Conservation (phyloP, 1,140 invertebrate species). For the Drosophila nikananu region DNA sequence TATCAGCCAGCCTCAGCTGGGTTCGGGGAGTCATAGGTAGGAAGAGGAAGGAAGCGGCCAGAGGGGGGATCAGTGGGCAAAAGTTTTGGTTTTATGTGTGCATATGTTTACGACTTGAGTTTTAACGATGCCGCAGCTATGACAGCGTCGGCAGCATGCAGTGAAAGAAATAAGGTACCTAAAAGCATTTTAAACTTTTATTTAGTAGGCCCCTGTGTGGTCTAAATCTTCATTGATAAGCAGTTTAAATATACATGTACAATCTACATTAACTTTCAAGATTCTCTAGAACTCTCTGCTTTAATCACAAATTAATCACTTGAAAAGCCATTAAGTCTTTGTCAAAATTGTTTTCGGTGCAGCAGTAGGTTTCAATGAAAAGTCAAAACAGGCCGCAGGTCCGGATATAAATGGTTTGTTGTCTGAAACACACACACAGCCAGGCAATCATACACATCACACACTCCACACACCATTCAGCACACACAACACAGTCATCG, state of each 20-base stretch:
- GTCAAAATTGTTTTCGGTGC: slow-evolving; percentile 28
- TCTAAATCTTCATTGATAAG: neutral
- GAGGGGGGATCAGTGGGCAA: slow-evolving; percentile 51
- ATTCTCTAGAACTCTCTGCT: neutral
- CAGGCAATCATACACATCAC: slow-evolving; percentile 26
- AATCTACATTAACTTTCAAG: neutral
- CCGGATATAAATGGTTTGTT: slow-evolving; percentile 83
- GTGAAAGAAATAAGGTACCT: slow-evolving; percentile 18
- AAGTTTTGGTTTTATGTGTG: slow-evolving; percentile 64
- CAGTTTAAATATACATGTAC: neutral
- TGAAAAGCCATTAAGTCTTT: neutral
- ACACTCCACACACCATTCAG: slow-evolving; percentile 16
- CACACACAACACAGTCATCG: slow-evolving; percentile 60
- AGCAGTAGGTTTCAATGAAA: slow-evolving; percentile 76
- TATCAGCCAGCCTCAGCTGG: slow-evolving; percentile 58
- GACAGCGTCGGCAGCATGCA: slow-evolving; percentile 37
- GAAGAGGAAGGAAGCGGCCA: slow-evolving; percentile 4
- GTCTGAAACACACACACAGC: slow-evolving; percentile 47
- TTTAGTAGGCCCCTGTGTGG: neutral
- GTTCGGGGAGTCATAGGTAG: slow-evolving; percentile 3
- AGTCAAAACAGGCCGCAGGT: slow-evolving; percentile 82
- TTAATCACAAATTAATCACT: neutral
- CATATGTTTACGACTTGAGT: slow-evolving; percentile 64
- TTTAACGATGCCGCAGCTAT: slow-evolving; percentile 73
- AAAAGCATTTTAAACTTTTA: too few species aligned